These are phyloP conservation scores for Bellardia pandia DNA, from an alignment of 2,888 invertebrate species.

Conservation along the genomic window DNA sequence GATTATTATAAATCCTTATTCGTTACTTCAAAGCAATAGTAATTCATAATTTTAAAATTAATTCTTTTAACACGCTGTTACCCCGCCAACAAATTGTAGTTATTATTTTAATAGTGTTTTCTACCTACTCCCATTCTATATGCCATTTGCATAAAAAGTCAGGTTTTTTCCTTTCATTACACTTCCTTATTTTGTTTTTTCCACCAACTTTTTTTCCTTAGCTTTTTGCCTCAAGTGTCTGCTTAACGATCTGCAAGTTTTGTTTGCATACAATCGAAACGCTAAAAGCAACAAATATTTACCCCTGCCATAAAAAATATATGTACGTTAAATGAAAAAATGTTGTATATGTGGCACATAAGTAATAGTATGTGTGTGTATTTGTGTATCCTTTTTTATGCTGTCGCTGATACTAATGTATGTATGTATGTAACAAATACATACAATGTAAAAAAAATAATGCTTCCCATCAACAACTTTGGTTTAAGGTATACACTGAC, in stretches of 20 bases:
- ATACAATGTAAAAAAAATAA: slow-evolving; percentile 13
- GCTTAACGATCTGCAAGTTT: slow-evolving; percentile 71
- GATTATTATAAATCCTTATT: no score
- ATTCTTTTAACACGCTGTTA: neutral
- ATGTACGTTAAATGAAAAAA: neutral
- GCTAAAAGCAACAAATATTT: slow-evolving; percentile 75
- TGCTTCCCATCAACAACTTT: slow-evolving; percentile 42
- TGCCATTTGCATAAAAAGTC: slow-evolving; percentile 32
- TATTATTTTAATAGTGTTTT: slow-evolving; percentile 13
- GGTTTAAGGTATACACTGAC: slow-evolving; percentile 10
- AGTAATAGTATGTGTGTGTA: neutral
- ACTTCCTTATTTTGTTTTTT: slow-evolving; percentile 53
- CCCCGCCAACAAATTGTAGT: neutral
- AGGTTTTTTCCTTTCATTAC: slow-evolving; percentile 16
- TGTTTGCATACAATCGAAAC: slow-evolving; percentile 72
- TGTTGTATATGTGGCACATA: neutral
- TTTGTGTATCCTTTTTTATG: slow-evolving; percentile 3
- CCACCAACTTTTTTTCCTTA: slow-evolving; percentile 12
- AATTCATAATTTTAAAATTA: neutral
- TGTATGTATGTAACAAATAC: slow-evolving; percentile 5
- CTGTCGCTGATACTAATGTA: slow-evolving; percentile 3
- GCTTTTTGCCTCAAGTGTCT: slow-evolving; percentile 68
- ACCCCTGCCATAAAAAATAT: slow-evolving; percentile 33
- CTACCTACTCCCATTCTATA: neutral
- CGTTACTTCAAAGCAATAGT: neutral